These are phyloP conservation scores for Pantherophis guttatus DNA, from an alignment of 2,113 vertebrate species.

Conservation along the genomic window DNA sequence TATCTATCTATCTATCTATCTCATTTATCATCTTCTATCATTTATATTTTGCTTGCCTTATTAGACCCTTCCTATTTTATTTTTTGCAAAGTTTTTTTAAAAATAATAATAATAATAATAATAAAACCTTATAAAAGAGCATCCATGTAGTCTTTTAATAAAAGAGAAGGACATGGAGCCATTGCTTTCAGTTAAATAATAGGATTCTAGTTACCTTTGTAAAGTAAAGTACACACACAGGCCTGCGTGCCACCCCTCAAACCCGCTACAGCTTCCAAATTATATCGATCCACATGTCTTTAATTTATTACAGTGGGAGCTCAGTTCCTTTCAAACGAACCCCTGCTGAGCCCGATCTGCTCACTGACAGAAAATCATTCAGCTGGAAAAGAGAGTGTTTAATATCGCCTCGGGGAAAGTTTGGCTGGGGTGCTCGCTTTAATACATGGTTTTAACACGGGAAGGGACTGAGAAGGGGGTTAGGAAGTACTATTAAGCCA, in stretches of 20 bases:
- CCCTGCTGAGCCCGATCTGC: conserved; percentile 53
- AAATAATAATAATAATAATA: background rate
- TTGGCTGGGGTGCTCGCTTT: conserved; percentile 63
- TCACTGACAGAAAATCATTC: conserved; percentile 76
- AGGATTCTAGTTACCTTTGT: conserved; percentile 54
- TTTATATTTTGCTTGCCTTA: background rate
- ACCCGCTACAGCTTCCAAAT: conserved; percentile 61
- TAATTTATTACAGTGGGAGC: conserved; percentile 70
- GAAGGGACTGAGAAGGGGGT: conserved; percentile 54
- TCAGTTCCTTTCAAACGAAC: conserved; percentile 73
- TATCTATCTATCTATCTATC: too few species aligned
- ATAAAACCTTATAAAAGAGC: background rate
- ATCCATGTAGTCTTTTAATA: background rate
- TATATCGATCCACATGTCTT: conserved; percentile 70
- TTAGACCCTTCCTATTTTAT: background rate
- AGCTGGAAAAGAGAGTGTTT: conserved; percentile 67
- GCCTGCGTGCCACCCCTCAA: background rate
- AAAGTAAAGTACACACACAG: background rate
- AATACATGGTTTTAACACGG: conserved; percentile 58
- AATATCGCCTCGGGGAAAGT: conserved; percentile 61
- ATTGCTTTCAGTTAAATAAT: conserved; percentile 48
- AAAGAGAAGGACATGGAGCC: background rate
- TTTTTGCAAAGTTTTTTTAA: background rate
- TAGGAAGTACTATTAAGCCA: conserved; percentile 54
- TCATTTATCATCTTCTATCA: background rate